Evolutionary conservation across 2,797 vertebrate species (phyloP), one percentile per base, ranked within the genome.

Genomic region (Darevskia nairensis): DNA sequence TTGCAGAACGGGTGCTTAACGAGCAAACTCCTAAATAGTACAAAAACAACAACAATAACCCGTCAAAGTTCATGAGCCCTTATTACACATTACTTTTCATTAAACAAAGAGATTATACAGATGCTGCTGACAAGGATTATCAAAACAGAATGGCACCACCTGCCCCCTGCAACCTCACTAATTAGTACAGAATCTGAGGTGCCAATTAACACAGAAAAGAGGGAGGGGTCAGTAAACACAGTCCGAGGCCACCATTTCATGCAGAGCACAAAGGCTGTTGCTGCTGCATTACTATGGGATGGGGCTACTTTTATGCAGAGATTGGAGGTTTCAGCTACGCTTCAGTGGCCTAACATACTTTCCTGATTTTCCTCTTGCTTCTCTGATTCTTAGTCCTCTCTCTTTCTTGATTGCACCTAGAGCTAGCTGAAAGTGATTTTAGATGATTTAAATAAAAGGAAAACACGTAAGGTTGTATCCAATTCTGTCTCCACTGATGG

Each of bases 91-190:
- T 97, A 95, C 96, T 96, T 96, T 96, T 97, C 97, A 97, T 97
- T 97, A 97, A 98, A 98, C 96, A 98, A 98, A 97, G 97, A 96
- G 96, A 97, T 97, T 95, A 95, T 95, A 97, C 96, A 96, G 97
- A 97, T 93, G 90, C 89, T 96, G 95, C 97, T 97, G 97, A 98
- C 96, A 97, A 97, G 98, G 97, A 97, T 97, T 98, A 98, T 97
- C 96, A 96, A 97, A 97, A 94, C 94, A 96, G 96, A 97, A 97
- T 90, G 96, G 96, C 94, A 90, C 97, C 98, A 97, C 97, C 98
- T 98, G 97, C 96, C 97, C 97, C 96, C 91, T 94, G 92, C 95
- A 96, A 96, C 95, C 96, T 96, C 97, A 97, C 98, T 98, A 98
- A 97, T 97, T 97, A 95, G 95, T 94, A 94, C 83, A 91, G 94